Conservation (phyloP, 2,797 vertebrate genomes). For the Acipenser transmontanus region DNA sequence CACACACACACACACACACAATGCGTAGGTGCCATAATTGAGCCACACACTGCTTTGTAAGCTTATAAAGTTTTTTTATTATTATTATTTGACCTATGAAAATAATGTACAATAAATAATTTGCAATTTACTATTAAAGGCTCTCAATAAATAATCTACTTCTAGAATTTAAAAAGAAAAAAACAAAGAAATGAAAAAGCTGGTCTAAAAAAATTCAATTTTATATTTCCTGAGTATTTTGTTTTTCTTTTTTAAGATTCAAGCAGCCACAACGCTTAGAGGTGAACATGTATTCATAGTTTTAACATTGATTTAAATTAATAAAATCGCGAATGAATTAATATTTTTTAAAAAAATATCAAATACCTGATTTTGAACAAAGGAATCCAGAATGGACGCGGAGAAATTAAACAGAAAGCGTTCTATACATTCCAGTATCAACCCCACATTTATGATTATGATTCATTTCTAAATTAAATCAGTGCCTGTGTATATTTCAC, state of each 20-base stretch:
- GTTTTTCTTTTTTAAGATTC: background rate
- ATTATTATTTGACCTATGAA: conserved; percentile 86
- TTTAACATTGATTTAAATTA: background rate
- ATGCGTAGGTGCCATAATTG: background rate
- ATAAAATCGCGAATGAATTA: conserved; percentile 13
- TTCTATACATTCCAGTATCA: no score
- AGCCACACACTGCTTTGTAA: conserved; percentile 39
- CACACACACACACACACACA: conserved; percentile 5
- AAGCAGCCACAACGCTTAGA: no score
- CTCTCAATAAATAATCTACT: conserved; percentile 96
- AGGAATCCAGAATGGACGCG: conserved; percentile 31
- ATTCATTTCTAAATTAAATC: no score
- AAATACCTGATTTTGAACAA: conserved; percentile 61
- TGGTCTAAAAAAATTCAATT: conserved; percentile 45
- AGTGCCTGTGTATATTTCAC: no score
- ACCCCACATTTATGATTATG: no score
- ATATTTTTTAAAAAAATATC: conserved; percentile 31
- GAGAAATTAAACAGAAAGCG: no score
- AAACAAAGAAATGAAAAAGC: conserved; percentile 63
- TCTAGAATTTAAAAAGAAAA: conserved; percentile 77
- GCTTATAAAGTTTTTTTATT: conserved; percentile 68
- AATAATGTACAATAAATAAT: conserved; percentile 99
- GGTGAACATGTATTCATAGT: no score
- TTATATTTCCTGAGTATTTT: conserved; percentile 61
- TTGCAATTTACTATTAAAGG: conserved; percentile 91